Evolutionary conservation across 1,140 invertebrate species (phyloP).

Genomic region (Papilio glaucus): DNA sequence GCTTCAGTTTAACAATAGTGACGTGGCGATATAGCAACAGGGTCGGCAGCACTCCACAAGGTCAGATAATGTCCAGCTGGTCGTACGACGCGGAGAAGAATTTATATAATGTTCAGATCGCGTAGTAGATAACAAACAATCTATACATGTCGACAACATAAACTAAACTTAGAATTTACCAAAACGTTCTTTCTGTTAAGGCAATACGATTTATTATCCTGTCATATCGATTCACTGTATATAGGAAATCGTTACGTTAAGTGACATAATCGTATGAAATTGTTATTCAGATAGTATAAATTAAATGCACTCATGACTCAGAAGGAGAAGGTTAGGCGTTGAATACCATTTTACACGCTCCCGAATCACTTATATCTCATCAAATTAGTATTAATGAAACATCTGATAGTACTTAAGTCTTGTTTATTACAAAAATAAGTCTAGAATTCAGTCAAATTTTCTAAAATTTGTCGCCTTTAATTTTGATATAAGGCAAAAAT

Average conservation of each 20-base stretch:
- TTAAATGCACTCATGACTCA: background rate
- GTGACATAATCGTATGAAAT: background rate
- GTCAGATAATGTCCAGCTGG: slow-evolving; percentile 5
- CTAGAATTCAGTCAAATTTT: no score
- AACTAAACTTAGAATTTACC: slow-evolving; percentile 3
- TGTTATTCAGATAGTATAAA: background rate
- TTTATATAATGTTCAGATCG: slow-evolving; percentile 19
- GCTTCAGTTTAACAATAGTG: no score
- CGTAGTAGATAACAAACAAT: background rate
- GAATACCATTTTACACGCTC: no score
- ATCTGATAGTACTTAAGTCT: no score
- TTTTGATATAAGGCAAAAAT: no score
- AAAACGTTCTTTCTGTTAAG: background rate
- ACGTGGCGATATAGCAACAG: background rate
- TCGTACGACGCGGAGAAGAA: background rate
- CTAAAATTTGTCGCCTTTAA: no score
- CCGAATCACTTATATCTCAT: no score
- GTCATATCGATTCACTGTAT: background rate
- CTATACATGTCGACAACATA: slow-evolving; percentile 9
- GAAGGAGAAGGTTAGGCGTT: background rate
- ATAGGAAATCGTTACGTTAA: background rate
- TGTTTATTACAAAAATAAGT: no score
- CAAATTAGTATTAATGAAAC: no score
- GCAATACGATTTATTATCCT: background rate
- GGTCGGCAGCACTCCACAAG: slow-evolving; percentile 5